phyloP scores from a whole-genome alignment of 1,140 invertebrate genomes.

The Penaeus indicus region DNA sequence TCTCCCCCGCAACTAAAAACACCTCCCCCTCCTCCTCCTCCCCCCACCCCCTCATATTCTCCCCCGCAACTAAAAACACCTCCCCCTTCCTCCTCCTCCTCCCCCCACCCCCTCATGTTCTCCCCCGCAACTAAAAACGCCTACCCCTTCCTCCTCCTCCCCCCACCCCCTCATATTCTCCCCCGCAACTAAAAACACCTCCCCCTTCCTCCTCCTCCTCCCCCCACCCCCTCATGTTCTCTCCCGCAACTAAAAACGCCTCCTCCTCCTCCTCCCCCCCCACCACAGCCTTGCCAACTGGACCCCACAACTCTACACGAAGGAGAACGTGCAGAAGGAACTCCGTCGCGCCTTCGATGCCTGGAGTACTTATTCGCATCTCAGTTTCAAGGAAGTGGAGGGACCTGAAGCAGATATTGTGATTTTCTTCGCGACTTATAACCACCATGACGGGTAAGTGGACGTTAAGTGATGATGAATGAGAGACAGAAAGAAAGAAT shows the following conservation, averaged over 20 bases:
- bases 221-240: background rate
- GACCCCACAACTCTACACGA: slow-evolving; percentile 73
- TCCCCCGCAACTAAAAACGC: background rate
- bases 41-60: background rate
- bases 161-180: background rate
- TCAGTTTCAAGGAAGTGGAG: slow-evolving; percentile 73
- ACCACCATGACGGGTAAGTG: slow-evolving; percentile 75
- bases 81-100: too few species aligned
- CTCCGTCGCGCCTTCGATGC: slow-evolving; percentile 75
- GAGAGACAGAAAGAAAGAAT: background rate
- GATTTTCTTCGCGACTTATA: slow-evolving; percentile 75
- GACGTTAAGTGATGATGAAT: background rate
- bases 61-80: too few species aligned
- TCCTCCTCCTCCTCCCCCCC: background rate
- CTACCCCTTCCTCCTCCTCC: background rate
- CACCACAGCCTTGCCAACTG: slow-evolving; percentile 77
- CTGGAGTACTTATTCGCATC: slow-evolving; percentile 77
- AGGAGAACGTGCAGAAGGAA: slow-evolving; percentile 72
- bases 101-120: background rate
- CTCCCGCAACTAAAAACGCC: background rate
- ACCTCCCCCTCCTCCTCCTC: background rate
- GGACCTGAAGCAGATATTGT: slow-evolving; percentile 76
- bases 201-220: background rate
- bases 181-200: background rate
- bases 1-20: background rate